phyloP scores from a whole-genome alignment of 2,797 vertebrate species.

The Channallabes apus region DNA sequence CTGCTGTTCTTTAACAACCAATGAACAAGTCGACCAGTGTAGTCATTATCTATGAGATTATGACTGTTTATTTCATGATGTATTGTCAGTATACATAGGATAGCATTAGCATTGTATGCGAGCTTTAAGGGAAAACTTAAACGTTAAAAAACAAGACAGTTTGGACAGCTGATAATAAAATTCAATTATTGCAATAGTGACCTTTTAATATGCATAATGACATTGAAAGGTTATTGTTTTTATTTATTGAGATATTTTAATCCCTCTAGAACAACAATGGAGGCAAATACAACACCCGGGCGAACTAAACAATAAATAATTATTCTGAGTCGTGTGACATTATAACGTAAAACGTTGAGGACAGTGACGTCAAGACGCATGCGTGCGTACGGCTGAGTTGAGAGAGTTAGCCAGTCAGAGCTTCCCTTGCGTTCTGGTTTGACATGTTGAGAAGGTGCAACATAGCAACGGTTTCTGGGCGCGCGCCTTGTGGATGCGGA shows the following conservation, averaged over 20 bases:
- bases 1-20: background rate
- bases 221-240: background rate
- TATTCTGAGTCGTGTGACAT: background rate
- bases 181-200: background rate
- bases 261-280: background rate
- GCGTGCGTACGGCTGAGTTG: background rate
- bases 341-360: background rate
- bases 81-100: background rate
- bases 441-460: slow-evolving; percentile 1
- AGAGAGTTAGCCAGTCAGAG: slow-evolving; percentile 15
- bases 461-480: slow-evolving; percentile 5
- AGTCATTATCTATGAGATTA: background rate
- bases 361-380: background rate
- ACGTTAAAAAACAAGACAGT: background rate
- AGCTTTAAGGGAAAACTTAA: background rate
- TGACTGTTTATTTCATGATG: background rate
- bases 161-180: background rate
- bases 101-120: too few species aligned
- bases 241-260: background rate
- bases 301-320: background rate
- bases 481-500: slow-evolving; percentile 15
- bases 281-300: background rate
- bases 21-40: background rate
- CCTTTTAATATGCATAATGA: background rate
- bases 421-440: background rate